A percentile compares a stretch with the other conserved stretches of the same genome.
phyloP scores from a whole-genome alignment of 23 tunicate genomes.

The Aplidium turbinatum region DNA sequence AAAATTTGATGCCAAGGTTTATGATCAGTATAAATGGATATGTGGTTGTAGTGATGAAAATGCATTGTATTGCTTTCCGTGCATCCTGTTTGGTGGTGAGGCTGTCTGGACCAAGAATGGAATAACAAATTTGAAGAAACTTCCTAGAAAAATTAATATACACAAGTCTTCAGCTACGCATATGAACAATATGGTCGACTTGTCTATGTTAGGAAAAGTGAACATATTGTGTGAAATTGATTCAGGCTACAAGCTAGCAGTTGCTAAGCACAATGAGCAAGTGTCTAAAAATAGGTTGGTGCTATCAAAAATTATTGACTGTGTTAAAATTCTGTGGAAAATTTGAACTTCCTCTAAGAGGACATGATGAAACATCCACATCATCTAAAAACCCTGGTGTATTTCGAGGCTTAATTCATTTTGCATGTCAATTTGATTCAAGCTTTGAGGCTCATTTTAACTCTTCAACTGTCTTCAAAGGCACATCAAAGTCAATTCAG shows the following conservation, averaged over 20 bases:
- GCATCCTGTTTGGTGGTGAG: constrained; percentile 6
- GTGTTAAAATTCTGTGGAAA: constrained; percentile 30
- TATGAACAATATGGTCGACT: background rate
- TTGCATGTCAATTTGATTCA: constrained; percentile 15
- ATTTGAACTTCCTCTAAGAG: constrained; percentile 13
- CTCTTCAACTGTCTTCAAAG: background rate
- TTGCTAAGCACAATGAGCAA: background rate
- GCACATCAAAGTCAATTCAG: background rate
- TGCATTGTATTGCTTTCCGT: constrained; percentile 28
- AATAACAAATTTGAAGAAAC: too few relatives aligned
- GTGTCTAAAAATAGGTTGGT: constrained; percentile 4
- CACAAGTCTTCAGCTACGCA: constrained; percentile 12
- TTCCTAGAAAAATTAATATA: background rate
- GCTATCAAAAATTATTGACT: constrained; percentile 26
- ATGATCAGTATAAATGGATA: constrained; percentile 16
- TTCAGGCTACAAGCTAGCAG: background rate
- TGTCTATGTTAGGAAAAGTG: background rate
- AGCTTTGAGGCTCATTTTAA: background rate
- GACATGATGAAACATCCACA: constrained; percentile 19
- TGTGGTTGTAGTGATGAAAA: constrained; percentile 13
- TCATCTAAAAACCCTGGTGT: constrained; percentile 6
- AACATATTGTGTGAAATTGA: background rate
- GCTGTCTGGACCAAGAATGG: constrained; percentile 4
- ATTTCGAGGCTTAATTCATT: background rate
- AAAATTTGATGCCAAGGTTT: background rate